These are phyloP conservation scores for Eufriesea mexicana DNA, from an alignment of 1,140 invertebrate species.

Conservation along the genomic window DNA sequence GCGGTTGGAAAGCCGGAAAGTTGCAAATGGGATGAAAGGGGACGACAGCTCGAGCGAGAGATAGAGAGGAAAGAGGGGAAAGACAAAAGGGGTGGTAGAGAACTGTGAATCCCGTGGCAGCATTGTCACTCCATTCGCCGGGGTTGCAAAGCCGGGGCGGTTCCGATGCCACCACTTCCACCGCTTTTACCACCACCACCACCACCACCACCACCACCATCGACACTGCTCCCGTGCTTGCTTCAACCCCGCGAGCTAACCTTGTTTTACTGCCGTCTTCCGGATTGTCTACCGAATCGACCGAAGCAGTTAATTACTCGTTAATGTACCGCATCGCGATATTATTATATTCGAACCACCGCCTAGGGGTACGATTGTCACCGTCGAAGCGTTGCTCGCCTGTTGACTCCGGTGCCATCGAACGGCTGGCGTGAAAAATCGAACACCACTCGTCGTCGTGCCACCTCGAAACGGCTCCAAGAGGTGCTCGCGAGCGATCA, in stretches of 20 bases:
- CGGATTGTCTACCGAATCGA: constrained; percentile 71
- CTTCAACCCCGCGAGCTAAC: constrained; percentile 63
- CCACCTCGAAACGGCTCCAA: too few relatives aligned
- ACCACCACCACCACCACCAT: constrained; percentile 14
- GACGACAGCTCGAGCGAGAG: constrained; percentile 62
- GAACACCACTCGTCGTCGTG: too few relatives aligned
- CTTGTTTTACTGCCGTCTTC: constrained; percentile 75
- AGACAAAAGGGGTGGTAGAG: constrained; percentile 71
- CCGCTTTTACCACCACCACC: constrained; percentile 50
- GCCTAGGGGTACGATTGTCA: not conserved
- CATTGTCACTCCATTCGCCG: constrained; percentile 74
- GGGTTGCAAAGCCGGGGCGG: constrained; percentile 70
- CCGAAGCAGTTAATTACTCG: constrained; percentile 69
- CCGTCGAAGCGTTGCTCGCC: not conserved
- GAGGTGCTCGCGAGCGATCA: not conserved
- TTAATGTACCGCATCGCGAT: constrained; percentile 52
- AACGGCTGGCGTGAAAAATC: not conserved
- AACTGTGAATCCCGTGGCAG: constrained; percentile 72
- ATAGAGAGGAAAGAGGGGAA: constrained; percentile 66
- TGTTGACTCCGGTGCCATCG: not conserved
- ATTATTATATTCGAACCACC: constrained; percentile 42
- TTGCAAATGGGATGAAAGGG: constrained; percentile 70
- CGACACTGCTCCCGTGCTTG: not conserved
- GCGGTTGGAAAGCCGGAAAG: constrained; percentile 61
- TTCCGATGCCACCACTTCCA: constrained; percentile 66